A percentile compares a stretch with the other conserved stretches of the same genome.
Evolutionary conservation across 2,797 vertebrate genomes (phyloP).

Genomic region (Epinephelus coioides): DNA sequence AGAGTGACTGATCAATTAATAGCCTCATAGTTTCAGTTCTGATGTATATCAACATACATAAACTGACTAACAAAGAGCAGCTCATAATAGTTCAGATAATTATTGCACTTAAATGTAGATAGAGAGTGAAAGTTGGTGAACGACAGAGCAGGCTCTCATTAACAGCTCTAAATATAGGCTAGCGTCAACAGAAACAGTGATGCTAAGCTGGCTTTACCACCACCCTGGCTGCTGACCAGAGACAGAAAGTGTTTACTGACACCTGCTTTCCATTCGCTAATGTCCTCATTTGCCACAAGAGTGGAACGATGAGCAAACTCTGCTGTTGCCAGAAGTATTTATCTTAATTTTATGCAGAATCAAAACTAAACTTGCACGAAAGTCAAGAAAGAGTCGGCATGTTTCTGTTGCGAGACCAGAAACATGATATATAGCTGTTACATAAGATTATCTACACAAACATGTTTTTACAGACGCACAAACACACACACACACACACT

Average conservation of each 20-base stretch:
- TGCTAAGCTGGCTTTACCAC: constrained; percentile 61
- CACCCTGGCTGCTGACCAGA: constrained; percentile 40
- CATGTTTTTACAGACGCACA: constrained; percentile 10
- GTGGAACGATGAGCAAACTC: neutral
- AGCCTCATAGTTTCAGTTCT: neutral
- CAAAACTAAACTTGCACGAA: neutral
- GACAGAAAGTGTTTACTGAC: constrained; percentile 32
- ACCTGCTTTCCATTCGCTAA: constrained; percentile 33
- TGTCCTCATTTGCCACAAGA: constrained; percentile 10
- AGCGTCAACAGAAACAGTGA: constrained; percentile 29
- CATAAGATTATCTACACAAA: constrained; percentile 5
- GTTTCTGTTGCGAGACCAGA: neutral
- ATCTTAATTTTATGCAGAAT: neutral
- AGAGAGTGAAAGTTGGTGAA: constrained; percentile 42
- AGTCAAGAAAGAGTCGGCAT: too few relatives aligned
- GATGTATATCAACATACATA: neutral
- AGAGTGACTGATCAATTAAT: neutral
- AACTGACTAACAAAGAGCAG: neutral
- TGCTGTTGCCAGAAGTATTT: neutral
- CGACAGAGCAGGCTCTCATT: constrained; percentile 39
- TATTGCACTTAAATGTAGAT: constrained; percentile 20
- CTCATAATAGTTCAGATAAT: constrained; percentile 9
- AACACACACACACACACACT: constrained; percentile 23
- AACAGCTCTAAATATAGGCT: constrained; percentile 59
- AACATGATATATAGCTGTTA: neutral